phyloP scores from a whole-genome alignment of 2,888 invertebrate genomes.

The Diarsia mendica region DNA sequence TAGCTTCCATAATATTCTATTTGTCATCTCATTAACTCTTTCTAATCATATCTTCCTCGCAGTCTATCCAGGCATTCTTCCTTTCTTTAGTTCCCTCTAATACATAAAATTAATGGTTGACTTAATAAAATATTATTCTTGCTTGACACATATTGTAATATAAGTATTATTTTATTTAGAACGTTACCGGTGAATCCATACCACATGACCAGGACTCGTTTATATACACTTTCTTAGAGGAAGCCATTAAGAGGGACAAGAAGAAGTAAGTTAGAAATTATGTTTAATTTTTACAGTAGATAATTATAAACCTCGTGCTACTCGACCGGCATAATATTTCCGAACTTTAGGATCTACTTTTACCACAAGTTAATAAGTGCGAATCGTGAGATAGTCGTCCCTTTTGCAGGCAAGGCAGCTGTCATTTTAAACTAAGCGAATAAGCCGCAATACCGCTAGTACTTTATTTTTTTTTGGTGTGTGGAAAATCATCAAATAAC shows the following conservation, averaged over 20 bases:
- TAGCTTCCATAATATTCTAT: background rate
- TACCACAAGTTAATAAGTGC: background rate
- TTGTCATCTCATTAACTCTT: background rate
- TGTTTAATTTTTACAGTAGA: background rate
- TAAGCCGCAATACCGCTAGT: background rate
- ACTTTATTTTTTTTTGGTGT: too few species aligned
- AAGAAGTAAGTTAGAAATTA: constrained; percentile 77
- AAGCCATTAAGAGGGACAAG: constrained; percentile 85
- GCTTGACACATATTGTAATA: background rate
- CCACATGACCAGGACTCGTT: constrained; percentile 84
- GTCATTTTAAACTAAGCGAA: background rate
- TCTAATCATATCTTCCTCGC: background rate
- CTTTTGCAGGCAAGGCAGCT: background rate
- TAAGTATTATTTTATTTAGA: constrained; percentile 67
- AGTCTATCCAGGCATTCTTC: background rate
- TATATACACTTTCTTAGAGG: constrained; percentile 85
- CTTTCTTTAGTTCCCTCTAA: background rate
- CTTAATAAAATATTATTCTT: background rate
- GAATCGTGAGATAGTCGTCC: background rate
- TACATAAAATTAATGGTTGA: background rate
- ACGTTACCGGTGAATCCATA: constrained; percentile 68
- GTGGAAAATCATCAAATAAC: too few species aligned
- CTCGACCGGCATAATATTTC: background rate
- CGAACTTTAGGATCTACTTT: background rate
- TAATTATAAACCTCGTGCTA: background rate